phyloP scores from a whole-genome alignment of 1,140 invertebrate genomes.

The Pogonus chalceus region DNA sequence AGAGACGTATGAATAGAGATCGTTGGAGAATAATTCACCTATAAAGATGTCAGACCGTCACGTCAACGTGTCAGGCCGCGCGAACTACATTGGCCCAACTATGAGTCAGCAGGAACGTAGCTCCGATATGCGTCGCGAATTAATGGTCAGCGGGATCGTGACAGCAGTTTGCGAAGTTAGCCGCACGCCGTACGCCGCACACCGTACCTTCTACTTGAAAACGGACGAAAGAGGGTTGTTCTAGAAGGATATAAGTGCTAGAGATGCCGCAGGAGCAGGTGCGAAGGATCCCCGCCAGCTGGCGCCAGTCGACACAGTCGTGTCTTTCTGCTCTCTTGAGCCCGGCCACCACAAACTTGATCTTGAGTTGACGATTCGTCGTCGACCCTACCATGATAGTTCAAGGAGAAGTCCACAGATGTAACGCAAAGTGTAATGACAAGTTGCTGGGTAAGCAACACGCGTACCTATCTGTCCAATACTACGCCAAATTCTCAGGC shows the following conservation, averaged over 20 bases:
- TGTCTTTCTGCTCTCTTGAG: too few relatives aligned
- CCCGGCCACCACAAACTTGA: too few relatives aligned
- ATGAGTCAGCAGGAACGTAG: neutral
- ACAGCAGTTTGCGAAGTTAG: conserved; percentile 2
- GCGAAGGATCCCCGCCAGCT: conserved; percentile 1
- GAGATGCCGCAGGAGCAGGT: conserved; percentile 1
- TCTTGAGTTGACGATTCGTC: too few relatives aligned
- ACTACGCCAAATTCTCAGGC: too few relatives aligned
- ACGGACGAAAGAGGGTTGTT: neutral
- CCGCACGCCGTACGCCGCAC: neutral
- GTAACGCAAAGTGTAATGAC: too few relatives aligned
- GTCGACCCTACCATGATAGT: too few relatives aligned
- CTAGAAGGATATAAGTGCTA: neutral
- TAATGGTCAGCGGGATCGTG: conserved; percentile 6
- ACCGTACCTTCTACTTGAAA: neutral
- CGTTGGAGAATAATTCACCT: neutral
- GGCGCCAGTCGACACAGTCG: too few relatives aligned
- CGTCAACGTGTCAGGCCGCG: neutral
- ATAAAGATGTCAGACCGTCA: conserved; percentile 1
- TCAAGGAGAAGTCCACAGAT: too few relatives aligned
- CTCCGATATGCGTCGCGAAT: conserved; percentile 1
- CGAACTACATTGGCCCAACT: conserved; percentile 6
- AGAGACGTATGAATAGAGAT: conserved; percentile 3
- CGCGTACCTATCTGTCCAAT: too few relatives aligned
- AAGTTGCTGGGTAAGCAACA: too few relatives aligned